Evolutionary conservation across 2,797 vertebrate genomes (phyloP), one percentile per base, ranked within the genome.

Genomic region (Enteromius anoplus): DNA sequence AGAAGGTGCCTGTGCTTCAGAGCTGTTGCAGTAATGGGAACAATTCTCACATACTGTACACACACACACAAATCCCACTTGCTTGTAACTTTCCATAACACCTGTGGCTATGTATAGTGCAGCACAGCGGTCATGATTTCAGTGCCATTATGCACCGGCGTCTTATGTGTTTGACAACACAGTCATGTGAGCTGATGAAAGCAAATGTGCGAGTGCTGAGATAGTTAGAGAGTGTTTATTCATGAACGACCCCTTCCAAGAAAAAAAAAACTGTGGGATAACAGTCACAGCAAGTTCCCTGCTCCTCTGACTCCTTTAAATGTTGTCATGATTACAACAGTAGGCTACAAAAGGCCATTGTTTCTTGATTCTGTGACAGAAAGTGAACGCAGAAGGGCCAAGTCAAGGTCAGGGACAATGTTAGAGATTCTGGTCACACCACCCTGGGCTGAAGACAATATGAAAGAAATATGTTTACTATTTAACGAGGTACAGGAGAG

Each of bases 1-100:
- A 70, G n/a, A 60, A 26, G 9, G 14, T 21, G 53, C 53, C 19
- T 80, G 65, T 71, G 29, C 78, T 79, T 80, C 5, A 66, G 71
- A 78, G n/a, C 7, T 66, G 17, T 76, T 32, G 62, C 10, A 23
- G 23, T 47, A 60, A 7, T 66, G 23, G 19, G 19, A 70, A 19
- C 32, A 84, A 55, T 34, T 37, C 21, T 34, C 37, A 86, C 78
- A 85, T 73, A 80, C 64, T 75, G n/a, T 65, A 68, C 82, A 78
- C 37, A 60, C n/a, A 4, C 11, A 62, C 47, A 69, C 3, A 68
- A 66, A 53, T 42, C 37, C 60, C 37, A 68, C 14, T 51, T 83
- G 85, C 87, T 71, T n/a, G 75, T 81, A 84, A 91, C 34, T 93
- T 93, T 93, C 91, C 90, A 86, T 89, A 79, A 87, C 85, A 90